Conservation (phyloP, 2,113 vertebrate genomes). For the Corydoras maculifer region DNA sequence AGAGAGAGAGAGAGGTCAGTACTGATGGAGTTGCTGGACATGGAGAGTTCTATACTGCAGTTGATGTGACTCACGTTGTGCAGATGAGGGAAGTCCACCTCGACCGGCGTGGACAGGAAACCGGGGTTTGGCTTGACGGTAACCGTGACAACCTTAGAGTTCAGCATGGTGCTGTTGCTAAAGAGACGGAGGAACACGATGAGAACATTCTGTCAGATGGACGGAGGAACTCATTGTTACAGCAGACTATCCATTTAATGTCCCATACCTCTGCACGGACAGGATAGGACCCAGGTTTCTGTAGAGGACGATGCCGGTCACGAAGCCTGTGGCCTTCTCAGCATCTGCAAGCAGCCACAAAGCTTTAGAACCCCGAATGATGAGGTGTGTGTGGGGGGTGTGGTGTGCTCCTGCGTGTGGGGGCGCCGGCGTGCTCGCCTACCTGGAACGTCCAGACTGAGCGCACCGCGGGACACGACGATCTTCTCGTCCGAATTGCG, state of each 20-base stretch:
- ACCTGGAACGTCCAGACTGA: slow-evolving; percentile 82
- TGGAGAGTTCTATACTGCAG: background rate
- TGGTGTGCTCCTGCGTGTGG: too few species aligned
- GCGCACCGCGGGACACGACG: slow-evolving; percentile 79
- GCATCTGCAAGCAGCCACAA: slow-evolving; percentile 41
- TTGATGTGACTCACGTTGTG: slow-evolving; percentile 76
- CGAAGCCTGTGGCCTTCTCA: slow-evolving; percentile 80
- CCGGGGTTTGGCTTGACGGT: slow-evolving; percentile 82
- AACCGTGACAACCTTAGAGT: slow-evolving; percentile 92
- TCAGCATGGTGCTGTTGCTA: slow-evolving; percentile 87
- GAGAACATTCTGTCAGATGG: background rate
- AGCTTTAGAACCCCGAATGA: background rate
- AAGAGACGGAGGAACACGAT: background rate
- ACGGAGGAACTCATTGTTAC: background rate
- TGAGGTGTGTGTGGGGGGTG: too few species aligned
- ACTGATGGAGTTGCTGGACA: background rate
- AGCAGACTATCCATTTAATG: background rate
- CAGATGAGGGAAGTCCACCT: slow-evolving; percentile 93
- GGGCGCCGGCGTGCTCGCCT: slow-evolving; percentile 35
- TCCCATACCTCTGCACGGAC: slow-evolving; percentile 80
- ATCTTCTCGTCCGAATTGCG: slow-evolving; percentile 89
- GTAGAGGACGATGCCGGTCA: slow-evolving; percentile 92
- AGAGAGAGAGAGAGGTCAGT: slow-evolving; percentile 6
- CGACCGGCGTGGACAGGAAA: slow-evolving; percentile 77
- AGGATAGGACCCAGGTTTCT: slow-evolving; percentile 84